These are phyloP conservation scores for Torymus auratus DNA, from an alignment of 2,888 invertebrate species.

Conservation along the genomic window DNA sequence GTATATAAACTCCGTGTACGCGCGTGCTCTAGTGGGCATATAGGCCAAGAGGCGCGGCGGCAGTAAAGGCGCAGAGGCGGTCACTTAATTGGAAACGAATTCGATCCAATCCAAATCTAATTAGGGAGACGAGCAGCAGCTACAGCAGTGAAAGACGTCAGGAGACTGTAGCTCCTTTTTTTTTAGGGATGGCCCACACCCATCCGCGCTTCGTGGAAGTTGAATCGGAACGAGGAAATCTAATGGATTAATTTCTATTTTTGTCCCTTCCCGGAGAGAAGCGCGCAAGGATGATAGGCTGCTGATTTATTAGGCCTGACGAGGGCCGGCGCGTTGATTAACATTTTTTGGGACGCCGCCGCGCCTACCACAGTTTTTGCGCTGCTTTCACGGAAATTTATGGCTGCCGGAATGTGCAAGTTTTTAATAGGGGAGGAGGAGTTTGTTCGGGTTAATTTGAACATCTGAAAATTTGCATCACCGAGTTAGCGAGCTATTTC, in stretches of 20 bases:
- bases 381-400: conserved; percentile 13
- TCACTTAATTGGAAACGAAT: conserved; percentile 69
- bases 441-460: too few species aligned
- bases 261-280: background rate
- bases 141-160: too few species aligned
- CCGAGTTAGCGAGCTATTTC: background rate
- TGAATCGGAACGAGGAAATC: conserved; percentile 48
- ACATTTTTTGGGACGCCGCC: background rate
- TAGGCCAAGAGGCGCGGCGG: too few species aligned
- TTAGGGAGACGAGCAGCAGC: conserved; percentile 61
- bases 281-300: background rate
- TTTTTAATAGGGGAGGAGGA: background rate
- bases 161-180: too few species aligned
- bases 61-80: conserved; percentile 11
- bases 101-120: conserved; percentile 70
- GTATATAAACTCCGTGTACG: too few species aligned
- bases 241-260: conserved; percentile 56
- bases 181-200: too few species aligned
- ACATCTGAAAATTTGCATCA: too few species aligned
- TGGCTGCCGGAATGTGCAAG: background rate
- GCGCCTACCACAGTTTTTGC: background rate
- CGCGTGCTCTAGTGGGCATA: too few species aligned
- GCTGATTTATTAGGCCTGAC: conserved; percentile 32
- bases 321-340: conserved; percentile 36
- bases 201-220: conserved; percentile 53